These are phyloP conservation scores for Folsomia candida DNA, from an alignment of 2,888 invertebrate species.

Conservation along the genomic window DNA sequence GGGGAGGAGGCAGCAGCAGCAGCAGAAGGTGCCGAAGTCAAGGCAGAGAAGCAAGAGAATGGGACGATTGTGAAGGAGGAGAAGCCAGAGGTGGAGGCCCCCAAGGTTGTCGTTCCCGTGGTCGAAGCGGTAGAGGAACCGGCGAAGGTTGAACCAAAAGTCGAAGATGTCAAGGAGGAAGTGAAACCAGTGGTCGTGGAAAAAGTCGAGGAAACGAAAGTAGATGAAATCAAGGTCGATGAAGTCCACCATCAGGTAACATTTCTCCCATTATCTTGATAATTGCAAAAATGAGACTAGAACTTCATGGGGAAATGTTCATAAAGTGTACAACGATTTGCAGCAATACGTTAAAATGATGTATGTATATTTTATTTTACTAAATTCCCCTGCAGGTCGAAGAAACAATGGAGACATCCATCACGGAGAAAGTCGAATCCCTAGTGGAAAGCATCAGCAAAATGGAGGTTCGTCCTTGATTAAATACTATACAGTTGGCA, in stretches of 20 bases:
- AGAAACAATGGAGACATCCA: slow-evolving; percentile 25
- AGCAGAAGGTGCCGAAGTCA: slow-evolving; percentile 19
- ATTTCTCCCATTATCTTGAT: slow-evolving; percentile 4
- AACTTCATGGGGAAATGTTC: no score
- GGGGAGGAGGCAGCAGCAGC: slow-evolving; percentile 26
- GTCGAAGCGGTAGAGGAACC: slow-evolving; percentile 22
- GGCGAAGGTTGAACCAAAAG: slow-evolving; percentile 35
- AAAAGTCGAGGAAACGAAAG: slow-evolving; percentile 36
- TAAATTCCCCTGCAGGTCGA: no score
- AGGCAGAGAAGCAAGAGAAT: slow-evolving; percentile 18
- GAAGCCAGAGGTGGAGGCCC: slow-evolving; percentile 29
- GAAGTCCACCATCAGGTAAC: slow-evolving; percentile 31
- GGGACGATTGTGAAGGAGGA: slow-evolving; percentile 32
- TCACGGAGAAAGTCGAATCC: slow-evolving; percentile 24
- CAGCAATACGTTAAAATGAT: no score
- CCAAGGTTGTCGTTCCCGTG: slow-evolving; percentile 20
- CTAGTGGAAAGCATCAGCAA: slow-evolving; percentile 33
- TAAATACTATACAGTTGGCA: no score
- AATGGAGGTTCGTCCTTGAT: slow-evolving; percentile 32
- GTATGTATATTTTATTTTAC: no score
- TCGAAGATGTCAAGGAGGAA: slow-evolving; percentile 29
- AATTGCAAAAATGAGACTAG: slow-evolving; percentile 12
- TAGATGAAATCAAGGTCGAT: slow-evolving; percentile 27
- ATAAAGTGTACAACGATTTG: no score
- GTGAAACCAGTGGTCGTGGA: slow-evolving; percentile 28